A percentile compares a stretch with the other conserved stretches of the same genome.
phyloP scores from a whole-genome alignment of 2,888 invertebrate genomes.

The Dicroscelio sp. region DNA sequence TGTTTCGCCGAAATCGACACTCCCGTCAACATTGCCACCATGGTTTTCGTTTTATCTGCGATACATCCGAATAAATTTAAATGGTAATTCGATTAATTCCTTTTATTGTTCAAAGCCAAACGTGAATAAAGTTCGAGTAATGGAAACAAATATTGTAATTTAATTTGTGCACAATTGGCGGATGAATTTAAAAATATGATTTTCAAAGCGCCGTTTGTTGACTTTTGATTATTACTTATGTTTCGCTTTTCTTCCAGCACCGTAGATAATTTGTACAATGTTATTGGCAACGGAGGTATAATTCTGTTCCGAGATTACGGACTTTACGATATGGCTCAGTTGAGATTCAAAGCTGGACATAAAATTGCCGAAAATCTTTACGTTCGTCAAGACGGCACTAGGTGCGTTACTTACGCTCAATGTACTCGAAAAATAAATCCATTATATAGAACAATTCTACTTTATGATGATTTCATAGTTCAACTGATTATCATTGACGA shows the following conservation, averaged over 20 bases:
- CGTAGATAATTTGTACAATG: slow-evolving; percentile 93
- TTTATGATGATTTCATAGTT: slow-evolving; percentile 79
- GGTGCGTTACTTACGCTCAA: slow-evolving; percentile 91
- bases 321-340: slow-evolving; percentile 98
- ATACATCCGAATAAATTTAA: slow-evolving; percentile 97
- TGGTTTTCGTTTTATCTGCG: slow-evolving; percentile 99
- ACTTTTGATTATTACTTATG: too few relatives aligned
- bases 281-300: slow-evolving; percentile 95
- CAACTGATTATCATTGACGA: slow-evolving; percentile 73
- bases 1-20: slow-evolving; percentile 92
- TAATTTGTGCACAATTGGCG: neutral
- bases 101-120: slow-evolving; percentile 6
- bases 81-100: slow-evolving; percentile 90
- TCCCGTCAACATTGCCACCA: slow-evolving; percentile 95
- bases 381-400: slow-evolving; percentile 98
- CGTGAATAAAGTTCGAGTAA: too few relatives aligned
- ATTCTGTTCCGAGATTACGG: slow-evolving; percentile 98
- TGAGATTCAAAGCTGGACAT: slow-evolving; percentile 97
- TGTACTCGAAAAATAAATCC: neutral
- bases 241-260: slow-evolving; percentile 85
- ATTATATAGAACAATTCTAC: neutral
- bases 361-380: slow-evolving; percentile 98
- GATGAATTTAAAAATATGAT: too few relatives aligned
- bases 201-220: too few relatives aligned
- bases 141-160: too few relatives aligned